Conservation (phyloP, 2,797 vertebrate species). For the Podarcis lilfordi region DNA sequence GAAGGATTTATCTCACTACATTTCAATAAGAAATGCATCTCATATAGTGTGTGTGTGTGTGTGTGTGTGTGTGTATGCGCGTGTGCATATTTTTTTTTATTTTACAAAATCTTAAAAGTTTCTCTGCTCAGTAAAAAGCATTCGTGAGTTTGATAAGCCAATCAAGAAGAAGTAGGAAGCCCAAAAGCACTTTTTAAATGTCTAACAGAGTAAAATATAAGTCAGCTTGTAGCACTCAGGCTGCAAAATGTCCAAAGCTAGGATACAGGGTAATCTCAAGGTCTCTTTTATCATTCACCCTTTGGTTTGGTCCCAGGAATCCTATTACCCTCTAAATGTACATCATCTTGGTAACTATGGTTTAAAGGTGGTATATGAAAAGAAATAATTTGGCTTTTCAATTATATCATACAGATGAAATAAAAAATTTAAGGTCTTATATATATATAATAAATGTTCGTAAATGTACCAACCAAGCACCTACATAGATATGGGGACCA, state of each 20-base stretch:
- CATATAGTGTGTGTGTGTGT: background rate
- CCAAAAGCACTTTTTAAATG: background rate
- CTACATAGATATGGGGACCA: too few relatives aligned
- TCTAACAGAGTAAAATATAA: background rate
- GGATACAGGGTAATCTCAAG: background rate
- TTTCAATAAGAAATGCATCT: background rate
- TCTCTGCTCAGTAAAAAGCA: slow-evolving; percentile 2
- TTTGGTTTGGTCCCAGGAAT: background rate
- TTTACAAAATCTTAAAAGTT: background rate
- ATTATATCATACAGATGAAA: too few relatives aligned
- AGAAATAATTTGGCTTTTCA: too few relatives aligned
- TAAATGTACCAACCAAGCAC: too few relatives aligned
- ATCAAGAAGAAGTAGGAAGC: slow-evolving; percentile 34
- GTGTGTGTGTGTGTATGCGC: background rate
- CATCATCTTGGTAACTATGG: too few relatives aligned
- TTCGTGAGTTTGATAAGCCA: slow-evolving; percentile 29
- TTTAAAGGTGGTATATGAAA: too few relatives aligned
- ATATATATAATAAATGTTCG: too few relatives aligned
- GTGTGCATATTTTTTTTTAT: too few relatives aligned
- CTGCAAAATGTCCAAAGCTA: slow-evolving; percentile 35
- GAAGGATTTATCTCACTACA: background rate
- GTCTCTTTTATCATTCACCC: background rate
- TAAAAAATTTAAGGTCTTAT: too few relatives aligned
- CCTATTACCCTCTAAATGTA: background rate
- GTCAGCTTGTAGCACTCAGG: background rate